phyloP scores from a whole-genome alignment of 1,140 invertebrate species.

The Anoplolepis gracilipes region DNA sequence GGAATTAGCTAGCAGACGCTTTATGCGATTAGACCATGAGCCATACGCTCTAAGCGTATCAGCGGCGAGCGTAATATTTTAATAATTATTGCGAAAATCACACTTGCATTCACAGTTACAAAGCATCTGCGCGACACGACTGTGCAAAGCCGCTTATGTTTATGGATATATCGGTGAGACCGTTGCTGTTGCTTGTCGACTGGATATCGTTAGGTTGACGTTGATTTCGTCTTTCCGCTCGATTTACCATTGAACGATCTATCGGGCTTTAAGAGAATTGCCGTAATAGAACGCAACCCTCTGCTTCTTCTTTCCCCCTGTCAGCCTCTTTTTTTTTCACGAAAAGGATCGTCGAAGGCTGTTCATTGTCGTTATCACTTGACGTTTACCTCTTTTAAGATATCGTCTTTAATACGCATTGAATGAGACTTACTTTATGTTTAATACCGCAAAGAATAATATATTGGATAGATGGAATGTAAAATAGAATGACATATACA shows the following conservation, averaged over 20 bases:
- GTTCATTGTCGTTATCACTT: neutral
- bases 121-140: neutral
- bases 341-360: neutral
- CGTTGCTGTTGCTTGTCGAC: neutral
- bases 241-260: slow-evolving; percentile 51
- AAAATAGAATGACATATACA: no score
- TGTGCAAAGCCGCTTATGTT: slow-evolving; percentile 13
- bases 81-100: no score
- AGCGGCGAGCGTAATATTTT: no score
- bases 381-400: slow-evolving; percentile 23
- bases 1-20: no score
- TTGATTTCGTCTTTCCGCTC: slow-evolving; percentile 53
- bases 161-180: slow-evolving; percentile 29
- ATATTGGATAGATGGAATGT: neutral
- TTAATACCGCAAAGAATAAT: neutral
- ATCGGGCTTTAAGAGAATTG: slow-evolving; percentile 52
- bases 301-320: neutral
- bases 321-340: neutral
- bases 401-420: slow-evolving; percentile 39
- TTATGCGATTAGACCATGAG: no score
- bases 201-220: slow-evolving; percentile 30
- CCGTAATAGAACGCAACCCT: neutral
- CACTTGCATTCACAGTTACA: neutral
- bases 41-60: no score
- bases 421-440: neutral